Evolutionary conservation across 2,113 vertebrate genomes (phyloP).

Genomic region (Corythornis vintsioides): DNA sequence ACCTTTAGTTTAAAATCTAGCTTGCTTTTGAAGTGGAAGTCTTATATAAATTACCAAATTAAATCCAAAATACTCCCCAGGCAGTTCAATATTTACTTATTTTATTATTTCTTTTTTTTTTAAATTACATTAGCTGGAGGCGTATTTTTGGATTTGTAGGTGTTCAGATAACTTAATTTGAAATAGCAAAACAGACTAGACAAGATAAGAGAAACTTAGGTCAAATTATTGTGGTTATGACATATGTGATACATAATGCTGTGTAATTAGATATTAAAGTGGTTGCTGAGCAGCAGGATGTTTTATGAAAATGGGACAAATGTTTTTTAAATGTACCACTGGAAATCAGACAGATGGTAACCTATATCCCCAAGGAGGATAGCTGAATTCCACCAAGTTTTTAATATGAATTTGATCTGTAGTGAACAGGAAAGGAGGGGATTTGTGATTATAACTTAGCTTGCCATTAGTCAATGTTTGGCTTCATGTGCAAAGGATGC

Average conservation of each 20-base stretch:
- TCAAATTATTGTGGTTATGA: conserved; percentile 43
- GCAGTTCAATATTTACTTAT: conserved; percentile 15
- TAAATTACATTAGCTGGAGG: conserved; percentile 5
- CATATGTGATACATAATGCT: conserved; percentile 57
- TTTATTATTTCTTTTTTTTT: neutral
- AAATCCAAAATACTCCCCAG: conserved; percentile 23
- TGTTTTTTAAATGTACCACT: conserved; percentile 60
- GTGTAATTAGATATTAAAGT: conserved; percentile 60
- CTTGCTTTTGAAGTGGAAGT: neutral
- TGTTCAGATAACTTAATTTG: conserved; percentile 42
- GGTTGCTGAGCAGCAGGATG: conserved; percentile 55
- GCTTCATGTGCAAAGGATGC: conserved; percentile 41
- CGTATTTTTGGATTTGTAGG: conserved; percentile 3
- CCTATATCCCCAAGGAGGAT: conserved; percentile 54
- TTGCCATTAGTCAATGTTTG: conserved; percentile 22
- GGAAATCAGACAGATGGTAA: conserved; percentile 63
- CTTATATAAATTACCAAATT: conserved; percentile 21
- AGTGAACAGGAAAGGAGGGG: conserved; percentile 56
- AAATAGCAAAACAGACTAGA: conserved; percentile 18
- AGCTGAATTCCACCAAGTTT: conserved; percentile 53
- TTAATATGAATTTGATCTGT: conserved; percentile 40
- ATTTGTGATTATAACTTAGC: conserved; percentile 39
- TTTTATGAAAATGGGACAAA: conserved; percentile 59
- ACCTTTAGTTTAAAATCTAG: neutral
- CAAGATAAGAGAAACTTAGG: conserved; percentile 31